Evolutionary conservation across 1,140 invertebrate species (phyloP), one percentile per base, ranked within the genome.

Genomic region (Pseudomyrmex dendroicus): DNA sequence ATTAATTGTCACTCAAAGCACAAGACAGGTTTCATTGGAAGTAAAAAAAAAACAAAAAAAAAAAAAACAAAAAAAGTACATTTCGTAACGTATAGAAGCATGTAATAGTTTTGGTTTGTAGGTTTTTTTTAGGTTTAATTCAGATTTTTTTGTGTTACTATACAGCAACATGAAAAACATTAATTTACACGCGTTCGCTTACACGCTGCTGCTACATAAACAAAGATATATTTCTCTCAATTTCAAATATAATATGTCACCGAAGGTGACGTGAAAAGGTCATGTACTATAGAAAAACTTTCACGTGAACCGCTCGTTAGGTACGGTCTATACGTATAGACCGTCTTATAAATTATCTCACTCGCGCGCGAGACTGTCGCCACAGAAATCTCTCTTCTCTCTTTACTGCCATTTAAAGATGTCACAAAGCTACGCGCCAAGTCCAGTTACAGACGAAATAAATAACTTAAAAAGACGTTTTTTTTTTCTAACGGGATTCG

Each of bases 381-480:
- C 10, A 20, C n/a, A 66, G 64, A 76, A 77, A 73, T n/a, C 2
- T 44, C n/a, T n/a, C 22, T 72, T 5, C 7, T 9, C 2, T 15
- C 46, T 10, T 46, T 54, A 54, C 25, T 4, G 2, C 2, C 54
- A 64, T 63, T 35, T 35, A 35, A 35, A 35, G 35, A 10, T 13
- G 50, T 12, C n/a, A 5, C 3, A 2, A 54, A 63, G 86, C 86
- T 87, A 89, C 87, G 85, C 72, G 87, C 87, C 88, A 85, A 73
- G 82, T 82, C 0, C 5, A 7, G 35, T 7, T 7, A 35, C 5
- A 35, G 7, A 35, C 35, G 35, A 7, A 7, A 35, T 35, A 35
- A 35, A 35, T 7, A 35, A 86, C 59, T 73, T 72, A 78, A 78
- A 73, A 50, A 54, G 67, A 8, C 57, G 73, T 67, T 73, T 87